These are phyloP conservation scores for Oreochromis tanganicae DNA, from an alignment of 2,113 vertebrate genomes.

Conservation along the genomic window DNA sequence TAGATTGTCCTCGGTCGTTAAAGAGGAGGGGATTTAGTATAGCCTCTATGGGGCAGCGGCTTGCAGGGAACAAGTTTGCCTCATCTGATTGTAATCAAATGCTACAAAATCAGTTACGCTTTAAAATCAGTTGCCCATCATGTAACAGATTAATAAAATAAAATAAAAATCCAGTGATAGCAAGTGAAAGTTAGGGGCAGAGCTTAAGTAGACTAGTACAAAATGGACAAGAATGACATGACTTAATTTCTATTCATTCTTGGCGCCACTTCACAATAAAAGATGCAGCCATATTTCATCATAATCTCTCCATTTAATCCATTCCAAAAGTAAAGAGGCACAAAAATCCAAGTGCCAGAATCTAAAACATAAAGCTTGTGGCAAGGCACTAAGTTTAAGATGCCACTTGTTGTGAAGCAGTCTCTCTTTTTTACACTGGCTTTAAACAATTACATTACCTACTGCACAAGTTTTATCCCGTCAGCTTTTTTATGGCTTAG, in stretches of 20 bases:
- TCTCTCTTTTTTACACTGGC: conserved; percentile 39
- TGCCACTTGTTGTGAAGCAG: conserved; percentile 52
- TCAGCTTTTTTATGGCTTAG: conserved; percentile 63
- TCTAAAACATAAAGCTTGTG: conserved; percentile 60
- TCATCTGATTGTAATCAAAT: conserved; percentile 46
- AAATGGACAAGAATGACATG: conserved; percentile 2
- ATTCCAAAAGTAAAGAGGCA: conserved; percentile 51
- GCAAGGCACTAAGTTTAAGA: conserved; percentile 70
- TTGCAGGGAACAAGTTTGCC: conserved; percentile 21
- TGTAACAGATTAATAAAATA: not conserved
- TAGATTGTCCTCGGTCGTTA: conserved; percentile 56
- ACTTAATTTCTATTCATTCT: conserved; percentile 3
- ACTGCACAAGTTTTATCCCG: conserved; percentile 53
- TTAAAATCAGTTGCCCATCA: not conserved
- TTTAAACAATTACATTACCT: conserved; percentile 46
- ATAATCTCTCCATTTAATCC: conserved; percentile 19
- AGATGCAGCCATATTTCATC: conserved; percentile 1
- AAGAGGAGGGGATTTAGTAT: conserved; percentile 31
- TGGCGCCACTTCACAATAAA: conserved; percentile 23
- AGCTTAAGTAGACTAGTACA: not conserved
- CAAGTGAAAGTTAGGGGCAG: not conserved
- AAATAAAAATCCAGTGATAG: not conserved
- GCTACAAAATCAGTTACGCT: conserved; percentile 25
- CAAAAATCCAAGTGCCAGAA: conserved; percentile 51
- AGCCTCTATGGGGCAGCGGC: conserved; percentile 4